These are phyloP conservation scores for Gallinago paraguaiae DNA, from an alignment of 2,113 vertebrate genomes.

Conservation along the genomic window DNA sequence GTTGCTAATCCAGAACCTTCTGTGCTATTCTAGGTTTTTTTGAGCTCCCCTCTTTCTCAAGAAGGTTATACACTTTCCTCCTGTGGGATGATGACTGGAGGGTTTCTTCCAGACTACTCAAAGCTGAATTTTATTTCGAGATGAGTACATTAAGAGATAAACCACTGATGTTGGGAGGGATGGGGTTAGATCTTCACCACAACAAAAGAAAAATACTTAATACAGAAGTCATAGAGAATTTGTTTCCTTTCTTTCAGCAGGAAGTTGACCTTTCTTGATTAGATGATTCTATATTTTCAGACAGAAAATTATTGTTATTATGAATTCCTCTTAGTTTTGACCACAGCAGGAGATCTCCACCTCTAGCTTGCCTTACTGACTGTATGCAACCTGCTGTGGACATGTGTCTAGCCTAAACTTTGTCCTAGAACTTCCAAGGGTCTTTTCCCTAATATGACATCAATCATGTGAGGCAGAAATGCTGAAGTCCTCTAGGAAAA, in stretches of 20 bases:
- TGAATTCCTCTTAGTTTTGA: neutral
- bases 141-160: neutral
- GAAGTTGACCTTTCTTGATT: neutral
- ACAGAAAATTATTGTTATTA: neutral
- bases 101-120: neutral
- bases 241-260: neutral
- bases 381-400: neutral
- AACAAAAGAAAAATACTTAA: neutral
- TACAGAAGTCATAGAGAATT: neutral
- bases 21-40: neutral
- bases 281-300: neutral
- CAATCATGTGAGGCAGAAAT: neutral
- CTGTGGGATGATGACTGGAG: neutral
- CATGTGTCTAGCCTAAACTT: neutral
- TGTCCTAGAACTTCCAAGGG: neutral
- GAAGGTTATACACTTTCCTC: neutral
- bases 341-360: neutral
- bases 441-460: neutral
- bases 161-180: neutral
- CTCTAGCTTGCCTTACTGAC: neutral
- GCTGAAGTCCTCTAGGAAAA: neutral
- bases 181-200: neutral
- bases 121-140: neutral
- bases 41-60: neutral
- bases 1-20: neutral